Evolutionary conservation across 2,888 invertebrate species (phyloP).

Genomic region (Marasmarcha lunaedactyla): DNA sequence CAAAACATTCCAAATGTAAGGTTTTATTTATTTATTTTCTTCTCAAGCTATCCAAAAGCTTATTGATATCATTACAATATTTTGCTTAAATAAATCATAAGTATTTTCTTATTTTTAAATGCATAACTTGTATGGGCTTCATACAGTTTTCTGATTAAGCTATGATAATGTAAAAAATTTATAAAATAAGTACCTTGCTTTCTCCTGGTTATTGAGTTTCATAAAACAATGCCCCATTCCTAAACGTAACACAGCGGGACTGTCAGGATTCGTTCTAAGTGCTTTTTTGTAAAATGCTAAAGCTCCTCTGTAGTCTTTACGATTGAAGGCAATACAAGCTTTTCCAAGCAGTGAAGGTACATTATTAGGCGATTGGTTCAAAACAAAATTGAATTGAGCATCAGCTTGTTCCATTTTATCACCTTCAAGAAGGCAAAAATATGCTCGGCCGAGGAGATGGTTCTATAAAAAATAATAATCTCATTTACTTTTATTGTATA

Average conservation of each 20-base stretch:
- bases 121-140: no score
- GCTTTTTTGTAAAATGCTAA: slow-evolving; percentile 98
- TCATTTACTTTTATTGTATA: not conserved
- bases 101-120: no score
- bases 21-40: no score
- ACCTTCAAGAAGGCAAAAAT: slow-evolving; percentile 97
- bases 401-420: slow-evolving; percentile 99
- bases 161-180: no score
- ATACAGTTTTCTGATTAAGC: no score
- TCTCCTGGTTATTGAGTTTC: slow-evolving; percentile 94
- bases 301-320: slow-evolving; percentile 95
- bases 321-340: slow-evolving; percentile 98
- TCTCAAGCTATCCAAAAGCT: no score
- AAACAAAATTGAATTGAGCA: slow-evolving; percentile 98
- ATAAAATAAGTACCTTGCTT: slow-evolving; percentile 76
- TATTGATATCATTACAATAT: no score
- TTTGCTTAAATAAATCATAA: no score
- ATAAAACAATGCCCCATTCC: slow-evolving; percentile 99
- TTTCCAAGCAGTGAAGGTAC: slow-evolving; percentile 97
- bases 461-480: slow-evolving; percentile 73
- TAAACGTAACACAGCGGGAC: slow-evolving; percentile 95
- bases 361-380: slow-evolving; percentile 94
- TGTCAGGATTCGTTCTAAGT: slow-evolving; percentile 93
- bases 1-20: no score
- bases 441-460: slow-evolving; percentile 97